Percentiles rank a stretch among this genome's conserved stretches.
Conservation (phyloP, 1,140 invertebrate genomes). For the Diprion similis region DNA sequence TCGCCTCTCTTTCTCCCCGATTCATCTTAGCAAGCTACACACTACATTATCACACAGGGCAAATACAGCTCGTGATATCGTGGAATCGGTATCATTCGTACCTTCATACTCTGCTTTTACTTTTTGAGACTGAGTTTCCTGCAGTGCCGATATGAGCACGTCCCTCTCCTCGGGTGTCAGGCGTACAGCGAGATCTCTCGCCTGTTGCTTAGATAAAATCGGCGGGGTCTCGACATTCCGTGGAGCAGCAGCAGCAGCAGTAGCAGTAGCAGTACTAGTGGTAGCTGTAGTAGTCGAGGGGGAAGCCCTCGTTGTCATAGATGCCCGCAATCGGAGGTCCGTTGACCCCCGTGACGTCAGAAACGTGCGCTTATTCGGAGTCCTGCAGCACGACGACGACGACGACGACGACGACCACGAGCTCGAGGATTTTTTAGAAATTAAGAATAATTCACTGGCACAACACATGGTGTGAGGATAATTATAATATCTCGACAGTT, state of each 20-base stretch:
- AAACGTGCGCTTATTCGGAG: background rate
- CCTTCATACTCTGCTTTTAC: constrained; percentile 78
- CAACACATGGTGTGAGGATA: background rate
- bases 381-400: background rate
- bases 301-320: too few relatives aligned
- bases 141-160: constrained; percentile 68
- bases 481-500: background rate
- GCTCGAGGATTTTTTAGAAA: too few relatives aligned
- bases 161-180: constrained; percentile 73
- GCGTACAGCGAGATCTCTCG: constrained; percentile 71
- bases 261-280: too few relatives aligned
- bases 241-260: too few relatives aligned
- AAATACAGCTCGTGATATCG: too few relatives aligned
- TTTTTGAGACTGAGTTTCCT: constrained; percentile 74
- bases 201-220: constrained; percentile 69
- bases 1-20: too few relatives aligned
- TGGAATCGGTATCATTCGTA: constrained; percentile 42
- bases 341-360: background rate
- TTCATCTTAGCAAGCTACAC: too few relatives aligned
- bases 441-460: background rate
- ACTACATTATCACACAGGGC: too few relatives aligned
- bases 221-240: background rate
- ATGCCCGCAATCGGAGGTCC: constrained; percentile 4
- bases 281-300: background rate
- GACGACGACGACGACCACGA: background rate